Conservation (phyloP, 1,140 invertebrate species). For the Agrypnia vestita region DNA sequence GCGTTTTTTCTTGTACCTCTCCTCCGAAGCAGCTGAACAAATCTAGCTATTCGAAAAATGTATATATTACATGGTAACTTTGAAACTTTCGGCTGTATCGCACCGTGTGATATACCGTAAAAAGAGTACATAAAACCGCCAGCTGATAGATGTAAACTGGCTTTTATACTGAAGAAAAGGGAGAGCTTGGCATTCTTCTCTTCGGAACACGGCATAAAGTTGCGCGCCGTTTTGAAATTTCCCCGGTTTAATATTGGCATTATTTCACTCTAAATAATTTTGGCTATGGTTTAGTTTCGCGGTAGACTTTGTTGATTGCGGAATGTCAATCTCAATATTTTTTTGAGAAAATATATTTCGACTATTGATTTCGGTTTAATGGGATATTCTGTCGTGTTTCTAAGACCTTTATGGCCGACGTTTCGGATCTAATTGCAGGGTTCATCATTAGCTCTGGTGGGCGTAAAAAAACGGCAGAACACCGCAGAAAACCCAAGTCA, state of each 20-base stretch:
- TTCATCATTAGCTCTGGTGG: no score
- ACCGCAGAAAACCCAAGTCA: no score
- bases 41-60: neutral
- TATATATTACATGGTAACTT: no score
- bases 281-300: constrained; percentile 46
- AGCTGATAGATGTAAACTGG: constrained; percentile 45
- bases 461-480: no score
- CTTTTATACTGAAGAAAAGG: constrained; percentile 48
- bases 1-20: no score
- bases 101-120: constrained; percentile 39
- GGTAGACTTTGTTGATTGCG: neutral
- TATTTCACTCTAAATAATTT: constrained; percentile 53
- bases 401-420: no score
- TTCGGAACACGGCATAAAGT: constrained; percentile 35
- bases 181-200: constrained; percentile 58
- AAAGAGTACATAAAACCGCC: constrained; percentile 44
- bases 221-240: constrained; percentile 49
- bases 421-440: no score
- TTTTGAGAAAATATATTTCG: no score
- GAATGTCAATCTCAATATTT: no score
- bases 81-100: neutral
- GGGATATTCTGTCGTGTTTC: no score
- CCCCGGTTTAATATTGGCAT: constrained; percentile 51
- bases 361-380: no score
- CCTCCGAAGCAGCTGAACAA: constrained; percentile 3